A percentile compares a stretch with the other conserved stretches of the same genome.
These are phyloP conservation scores for Chaetodon auriga DNA, from an alignment of 2,113 vertebrate genomes.

Conservation along the genomic window DNA sequence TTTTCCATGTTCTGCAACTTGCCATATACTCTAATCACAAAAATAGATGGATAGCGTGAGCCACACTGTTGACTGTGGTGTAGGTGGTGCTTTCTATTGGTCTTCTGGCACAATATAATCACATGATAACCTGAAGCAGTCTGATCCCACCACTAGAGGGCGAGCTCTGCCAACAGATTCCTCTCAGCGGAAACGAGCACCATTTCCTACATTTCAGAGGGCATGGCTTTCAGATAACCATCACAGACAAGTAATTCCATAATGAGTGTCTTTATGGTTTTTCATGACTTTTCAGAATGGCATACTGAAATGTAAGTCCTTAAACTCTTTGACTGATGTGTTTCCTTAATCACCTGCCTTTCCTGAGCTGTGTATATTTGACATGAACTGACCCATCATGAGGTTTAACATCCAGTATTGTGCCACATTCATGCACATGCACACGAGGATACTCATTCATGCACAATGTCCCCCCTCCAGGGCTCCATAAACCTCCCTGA, in stretches of 20 bases:
- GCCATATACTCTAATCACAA: neutral
- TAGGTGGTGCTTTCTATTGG: neutral
- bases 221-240: neutral
- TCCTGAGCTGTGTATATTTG: neutral
- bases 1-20: neutral
- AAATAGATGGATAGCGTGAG: neutral
- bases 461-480: constrained; percentile 23
- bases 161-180: constrained; percentile 19
- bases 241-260: neutral
- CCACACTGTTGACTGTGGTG: neutral
- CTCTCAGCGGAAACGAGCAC: neutral
- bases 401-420: neutral
- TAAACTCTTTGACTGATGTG: neutral
- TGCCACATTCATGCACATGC: constrained; percentile 10
- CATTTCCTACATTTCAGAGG: constrained; percentile 12
- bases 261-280: neutral
- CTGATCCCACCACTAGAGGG: constrained; percentile 61
- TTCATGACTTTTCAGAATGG: neutral
- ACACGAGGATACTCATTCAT: constrained; percentile 21
- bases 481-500: constrained; percentile 43
- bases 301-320: neutral
- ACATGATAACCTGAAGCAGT: neutral
- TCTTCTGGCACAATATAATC: neutral
- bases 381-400: constrained; percentile 4
- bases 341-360: neutral